A percentile compares a stretch with the other conserved stretches of the same genome.
These are phyloP conservation scores for Anastatus disparis DNA, from an alignment of 1,140 invertebrate species.

Conservation along the genomic window DNA sequence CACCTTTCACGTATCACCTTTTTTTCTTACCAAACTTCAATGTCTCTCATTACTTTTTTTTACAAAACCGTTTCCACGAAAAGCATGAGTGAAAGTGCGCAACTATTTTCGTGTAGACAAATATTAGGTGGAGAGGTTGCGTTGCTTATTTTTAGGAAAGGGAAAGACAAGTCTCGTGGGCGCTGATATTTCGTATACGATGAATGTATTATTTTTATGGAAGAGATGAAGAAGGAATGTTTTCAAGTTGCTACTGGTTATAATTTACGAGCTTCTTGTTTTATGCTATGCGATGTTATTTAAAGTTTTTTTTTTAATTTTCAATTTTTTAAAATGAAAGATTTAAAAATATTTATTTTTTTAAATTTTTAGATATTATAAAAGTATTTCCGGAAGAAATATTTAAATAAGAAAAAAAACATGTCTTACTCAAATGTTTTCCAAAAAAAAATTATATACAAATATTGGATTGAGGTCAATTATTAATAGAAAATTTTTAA, in stretches of 20 bases:
- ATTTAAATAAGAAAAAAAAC: no score
- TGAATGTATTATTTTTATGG: constrained; percentile 21
- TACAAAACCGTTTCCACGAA: constrained; percentile 1
- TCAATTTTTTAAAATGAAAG: no score
- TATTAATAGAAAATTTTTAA: no score
- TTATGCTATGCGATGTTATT: no score
- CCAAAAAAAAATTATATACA: no score
- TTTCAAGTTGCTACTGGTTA: background rate
- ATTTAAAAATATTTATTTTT: no score
- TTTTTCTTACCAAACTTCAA: background rate
- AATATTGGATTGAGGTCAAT: no score
- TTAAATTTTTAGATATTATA: no score
- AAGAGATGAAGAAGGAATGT: constrained; percentile 10
- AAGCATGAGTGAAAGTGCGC: background rate
- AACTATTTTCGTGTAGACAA: background rate
- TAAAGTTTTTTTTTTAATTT: no score
- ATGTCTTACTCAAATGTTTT: no score
- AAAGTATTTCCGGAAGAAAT: no score
- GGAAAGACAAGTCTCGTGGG: constrained; percentile 1
- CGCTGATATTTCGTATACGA: background rate
- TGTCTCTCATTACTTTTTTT: background rate
- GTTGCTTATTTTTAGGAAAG: constrained; percentile 7
- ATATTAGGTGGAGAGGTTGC: no score
- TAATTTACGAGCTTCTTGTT: background rate
- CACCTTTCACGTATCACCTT: background rate